phyloP scores from a whole-genome alignment of 2,113 vertebrate genomes.

The Muscicapa adusta region DNA sequence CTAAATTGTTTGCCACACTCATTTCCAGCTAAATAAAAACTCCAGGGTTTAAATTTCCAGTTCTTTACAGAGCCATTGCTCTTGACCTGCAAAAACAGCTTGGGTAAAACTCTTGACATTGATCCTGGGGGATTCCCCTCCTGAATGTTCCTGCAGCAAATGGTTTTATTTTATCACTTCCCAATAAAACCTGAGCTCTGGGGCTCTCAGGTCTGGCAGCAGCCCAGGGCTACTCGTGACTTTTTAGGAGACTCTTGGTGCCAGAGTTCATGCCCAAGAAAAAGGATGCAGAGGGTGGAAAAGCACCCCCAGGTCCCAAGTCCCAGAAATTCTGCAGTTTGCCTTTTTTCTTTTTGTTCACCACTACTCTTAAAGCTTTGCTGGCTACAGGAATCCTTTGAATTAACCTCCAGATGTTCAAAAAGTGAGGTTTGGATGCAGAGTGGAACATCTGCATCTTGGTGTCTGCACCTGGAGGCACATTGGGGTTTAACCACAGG shows the following conservation, averaged over 20 bases:
- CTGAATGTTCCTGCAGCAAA: not conserved
- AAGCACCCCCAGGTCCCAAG: not conserved
- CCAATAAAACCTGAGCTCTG: not conserved
- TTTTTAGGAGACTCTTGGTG: not conserved
- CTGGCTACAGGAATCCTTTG: not conserved
- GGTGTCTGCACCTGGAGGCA: not conserved
- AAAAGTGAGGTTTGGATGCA: not conserved
- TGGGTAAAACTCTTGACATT: not conserved
- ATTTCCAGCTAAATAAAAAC: not conserved
- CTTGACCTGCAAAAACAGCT: not conserved
- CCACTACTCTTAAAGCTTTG: not conserved
- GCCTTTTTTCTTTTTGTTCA: not conserved
- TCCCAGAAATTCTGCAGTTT: not conserved
- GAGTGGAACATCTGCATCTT: not conserved
- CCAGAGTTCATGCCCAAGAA: not conserved
- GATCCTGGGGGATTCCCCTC: constrained; percentile 14
- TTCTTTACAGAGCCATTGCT: not conserved
- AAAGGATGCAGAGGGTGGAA: not conserved
- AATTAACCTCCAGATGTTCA: not conserved
- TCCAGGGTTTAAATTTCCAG: not conserved
- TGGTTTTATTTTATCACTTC: not conserved
- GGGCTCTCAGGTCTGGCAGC: not conserved
- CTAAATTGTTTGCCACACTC: not conserved
- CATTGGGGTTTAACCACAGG: not conserved
- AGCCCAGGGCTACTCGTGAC: not conserved